These are phyloP conservation scores for Bovichtus variegatus DNA, from an alignment of 2,797 vertebrate genomes.

Conservation along the genomic window DNA sequence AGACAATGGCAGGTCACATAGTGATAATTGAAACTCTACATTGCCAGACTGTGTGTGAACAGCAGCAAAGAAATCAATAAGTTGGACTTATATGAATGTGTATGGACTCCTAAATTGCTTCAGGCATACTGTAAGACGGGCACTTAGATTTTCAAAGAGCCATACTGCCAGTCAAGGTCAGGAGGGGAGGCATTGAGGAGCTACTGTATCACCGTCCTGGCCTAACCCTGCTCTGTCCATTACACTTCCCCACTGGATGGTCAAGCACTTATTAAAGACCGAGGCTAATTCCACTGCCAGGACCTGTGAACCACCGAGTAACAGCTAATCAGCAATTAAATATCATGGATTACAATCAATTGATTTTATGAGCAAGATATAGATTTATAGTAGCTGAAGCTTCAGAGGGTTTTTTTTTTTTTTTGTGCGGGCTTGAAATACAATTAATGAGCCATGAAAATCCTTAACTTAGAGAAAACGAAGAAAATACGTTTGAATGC, in stretches of 20 bases:
- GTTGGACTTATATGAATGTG: slow-evolving; percentile 77
- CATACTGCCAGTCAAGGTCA: slow-evolving; percentile 83
- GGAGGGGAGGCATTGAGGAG: slow-evolving; percentile 62
- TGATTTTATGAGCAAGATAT: slow-evolving; percentile 75
- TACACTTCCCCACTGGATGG: slow-evolving; percentile 67
- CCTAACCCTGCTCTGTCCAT: slow-evolving; percentile 73
- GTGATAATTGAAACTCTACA: slow-evolving; percentile 79
- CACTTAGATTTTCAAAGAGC: slow-evolving; percentile 83
- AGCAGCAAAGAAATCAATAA: slow-evolving; percentile 80
- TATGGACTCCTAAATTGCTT: slow-evolving; percentile 80
- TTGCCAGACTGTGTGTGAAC: slow-evolving; percentile 79
- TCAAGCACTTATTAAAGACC: slow-evolving; percentile 83
- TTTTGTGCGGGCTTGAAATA: slow-evolving; percentile 36
- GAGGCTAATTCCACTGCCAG: slow-evolving; percentile 76
- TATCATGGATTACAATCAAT: slow-evolving; percentile 84
- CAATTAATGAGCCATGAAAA: slow-evolving; percentile 45
- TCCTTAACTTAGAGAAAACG: slow-evolving; percentile 7
- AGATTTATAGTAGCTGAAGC: slow-evolving; percentile 39
- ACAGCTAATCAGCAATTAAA: slow-evolving; percentile 85
- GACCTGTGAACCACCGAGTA: slow-evolving; percentile 83
- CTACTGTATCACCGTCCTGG: slow-evolving; percentile 60
- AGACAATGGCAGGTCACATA: slow-evolving; percentile 77
- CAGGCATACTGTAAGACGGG: slow-evolving; percentile 79
- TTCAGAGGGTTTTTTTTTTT: too few relatives aligned
- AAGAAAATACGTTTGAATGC: background rate